Conservation (phyloP, 2,797 vertebrate species). For the Otolemur crassicaudatus region DNA sequence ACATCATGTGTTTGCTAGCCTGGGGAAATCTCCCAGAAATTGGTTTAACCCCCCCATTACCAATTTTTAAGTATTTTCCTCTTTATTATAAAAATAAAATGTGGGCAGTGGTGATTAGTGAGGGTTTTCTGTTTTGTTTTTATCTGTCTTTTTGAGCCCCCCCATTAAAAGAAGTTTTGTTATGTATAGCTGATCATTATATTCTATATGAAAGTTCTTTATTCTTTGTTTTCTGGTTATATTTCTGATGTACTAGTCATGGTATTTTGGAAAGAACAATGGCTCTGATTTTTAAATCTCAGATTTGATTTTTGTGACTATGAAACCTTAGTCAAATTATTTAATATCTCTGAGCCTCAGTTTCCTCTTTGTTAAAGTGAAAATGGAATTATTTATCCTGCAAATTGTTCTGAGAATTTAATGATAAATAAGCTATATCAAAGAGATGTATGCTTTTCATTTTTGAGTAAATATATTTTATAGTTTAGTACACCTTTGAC, state of each 20-base stretch:
- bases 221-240: background rate
- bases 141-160: background rate
- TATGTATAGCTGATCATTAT: background rate
- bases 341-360: background rate
- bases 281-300: slow-evolving; percentile 10
- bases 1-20: background rate
- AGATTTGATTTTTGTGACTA: background rate
- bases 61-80: background rate
- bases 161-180: background rate
- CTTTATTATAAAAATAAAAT: slow-evolving; percentile 47
- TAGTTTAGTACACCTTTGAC: slow-evolving; percentile 27
- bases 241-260: background rate
- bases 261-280: background rate
- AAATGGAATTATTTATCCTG: background rate
- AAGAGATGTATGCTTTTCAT: slow-evolving; percentile 6
- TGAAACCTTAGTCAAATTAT: slow-evolving; percentile 40
- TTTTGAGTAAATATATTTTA: slow-evolving; percentile 52
- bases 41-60: background rate
- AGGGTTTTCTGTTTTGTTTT: slow-evolving; percentile 23
- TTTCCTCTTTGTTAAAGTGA: slow-evolving; percentile 7
- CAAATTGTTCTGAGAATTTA: slow-evolving; percentile 40
- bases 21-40: slow-evolving; percentile 5
- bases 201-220: background rate
- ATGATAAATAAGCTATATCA: background rate
- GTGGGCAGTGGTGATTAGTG: background rate